A percentile compares a stretch with the other conserved stretches of the same genome.
Conservation (phyloP, 2,888 invertebrate species). For the Chrysopilus asiliformis region DNA sequence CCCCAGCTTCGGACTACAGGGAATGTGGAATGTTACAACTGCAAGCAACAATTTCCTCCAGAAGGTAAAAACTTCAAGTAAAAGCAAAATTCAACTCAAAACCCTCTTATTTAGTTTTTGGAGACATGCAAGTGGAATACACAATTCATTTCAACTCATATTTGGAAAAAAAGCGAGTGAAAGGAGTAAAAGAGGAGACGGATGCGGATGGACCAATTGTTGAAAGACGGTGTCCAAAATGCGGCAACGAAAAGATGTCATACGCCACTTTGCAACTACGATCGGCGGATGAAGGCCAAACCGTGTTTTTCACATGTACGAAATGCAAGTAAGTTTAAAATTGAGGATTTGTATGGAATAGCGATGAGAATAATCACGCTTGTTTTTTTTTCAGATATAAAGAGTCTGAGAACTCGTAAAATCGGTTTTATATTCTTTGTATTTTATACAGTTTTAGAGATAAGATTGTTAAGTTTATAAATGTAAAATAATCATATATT, state of each 20-base stretch:
- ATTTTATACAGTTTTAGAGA: too few species aligned
- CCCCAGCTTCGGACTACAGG: constrained; percentile 54
- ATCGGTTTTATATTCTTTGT: too few species aligned
- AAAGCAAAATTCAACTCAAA: constrained; percentile 3
- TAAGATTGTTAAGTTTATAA: too few species aligned
- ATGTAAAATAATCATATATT: too few species aligned
- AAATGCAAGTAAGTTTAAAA: constrained; percentile 48
- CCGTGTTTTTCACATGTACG: constrained; percentile 93
- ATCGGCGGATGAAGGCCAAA: constrained; percentile 98
- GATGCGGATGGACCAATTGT: constrained; percentile 64
- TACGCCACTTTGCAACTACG: constrained; percentile 89
- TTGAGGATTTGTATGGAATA: too few species aligned
- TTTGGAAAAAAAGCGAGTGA: constrained; percentile 25
- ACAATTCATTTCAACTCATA: constrained; percentile 58
- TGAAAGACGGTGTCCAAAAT: constrained; percentile 71
- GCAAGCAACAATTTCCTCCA: constrained; percentile 46
- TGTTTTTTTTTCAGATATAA: constrained; percentile 45
- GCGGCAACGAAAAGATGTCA: constrained; percentile 83
- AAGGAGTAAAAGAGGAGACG: constrained; percentile 24
- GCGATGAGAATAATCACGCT: too few species aligned
- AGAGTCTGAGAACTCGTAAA: constrained; percentile 59
- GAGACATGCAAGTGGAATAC: constrained; percentile 50
- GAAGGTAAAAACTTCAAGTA: constrained; percentile 41
- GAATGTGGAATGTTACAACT: constrained; percentile 54
- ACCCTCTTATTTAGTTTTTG: constrained; percentile 42